Evolutionary conservation across 2,797 vertebrate species (phyloP).

Genomic region (Harpagifer antarcticus): DNA sequence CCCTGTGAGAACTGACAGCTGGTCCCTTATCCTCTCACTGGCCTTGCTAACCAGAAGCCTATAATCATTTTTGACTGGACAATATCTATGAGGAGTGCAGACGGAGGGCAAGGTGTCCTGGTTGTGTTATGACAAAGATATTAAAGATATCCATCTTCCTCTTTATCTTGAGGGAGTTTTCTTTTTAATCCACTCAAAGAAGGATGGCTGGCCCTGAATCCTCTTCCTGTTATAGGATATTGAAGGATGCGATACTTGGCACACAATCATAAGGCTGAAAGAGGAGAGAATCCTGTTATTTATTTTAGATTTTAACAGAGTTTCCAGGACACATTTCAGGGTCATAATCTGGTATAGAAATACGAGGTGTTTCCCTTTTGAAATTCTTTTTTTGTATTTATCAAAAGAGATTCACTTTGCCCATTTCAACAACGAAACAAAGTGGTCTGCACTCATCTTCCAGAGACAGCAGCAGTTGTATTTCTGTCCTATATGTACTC

Average conservation of each 20-base stretch:
- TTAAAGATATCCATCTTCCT: conserved; percentile 73
- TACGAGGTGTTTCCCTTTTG: conserved; percentile 2
- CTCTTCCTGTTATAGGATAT: conserved; percentile 34
- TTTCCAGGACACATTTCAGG: conserved; percentile 31
- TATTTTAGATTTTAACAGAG: conserved; percentile 19
- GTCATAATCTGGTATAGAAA: conserved; percentile 17
- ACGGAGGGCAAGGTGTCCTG: conserved; percentile 35
- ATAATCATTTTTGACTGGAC: conserved; percentile 61
- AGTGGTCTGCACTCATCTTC: background rate
- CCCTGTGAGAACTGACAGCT: conserved; percentile 38
- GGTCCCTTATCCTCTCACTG: conserved; percentile 13
- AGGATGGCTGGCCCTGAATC: background rate
- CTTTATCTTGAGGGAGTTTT: conserved; percentile 47
- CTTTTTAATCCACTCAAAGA: conserved; percentile 37
- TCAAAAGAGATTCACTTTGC: conserved; percentile 11
- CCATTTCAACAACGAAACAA: background rate
- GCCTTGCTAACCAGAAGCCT: conserved; percentile 48
- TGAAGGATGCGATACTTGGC: conserved; percentile 34
- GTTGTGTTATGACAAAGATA: conserved; percentile 61
- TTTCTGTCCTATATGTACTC: conserved; percentile 15
- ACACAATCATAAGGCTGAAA: conserved; percentile 38
- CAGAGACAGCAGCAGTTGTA: conserved; percentile 20
- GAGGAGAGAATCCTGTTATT: conserved; percentile 35
- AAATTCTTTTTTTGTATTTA: conserved; percentile 4
- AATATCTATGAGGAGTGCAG: conserved; percentile 40